These are phyloP conservation scores for Diplodus sargus DNA, from an alignment of 2,797 vertebrate genomes.

Conservation along the genomic window DNA sequence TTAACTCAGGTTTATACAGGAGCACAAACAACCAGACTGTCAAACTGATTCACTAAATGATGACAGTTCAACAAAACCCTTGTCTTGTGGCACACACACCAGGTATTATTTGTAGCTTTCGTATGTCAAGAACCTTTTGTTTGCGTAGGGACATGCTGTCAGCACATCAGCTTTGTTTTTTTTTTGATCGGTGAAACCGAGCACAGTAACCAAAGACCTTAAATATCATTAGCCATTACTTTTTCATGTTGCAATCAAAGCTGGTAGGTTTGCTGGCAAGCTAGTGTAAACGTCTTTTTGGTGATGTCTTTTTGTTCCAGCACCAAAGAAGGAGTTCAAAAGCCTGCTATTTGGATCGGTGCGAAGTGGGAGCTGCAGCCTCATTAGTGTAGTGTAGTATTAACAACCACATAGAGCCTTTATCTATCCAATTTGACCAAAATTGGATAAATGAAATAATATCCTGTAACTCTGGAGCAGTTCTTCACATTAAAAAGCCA, in stretches of 20 bases:
- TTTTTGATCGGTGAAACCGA: conserved; percentile 3
- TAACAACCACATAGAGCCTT: conserved; percentile 21
- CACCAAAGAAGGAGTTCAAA: conserved; percentile 62
- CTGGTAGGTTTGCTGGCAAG: conserved; percentile 26
- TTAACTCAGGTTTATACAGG: conserved; percentile 21
- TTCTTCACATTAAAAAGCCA: background rate
- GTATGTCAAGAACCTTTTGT: background rate
- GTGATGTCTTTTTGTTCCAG: conserved; percentile 34
- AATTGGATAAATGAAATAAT: conserved; percentile 4
- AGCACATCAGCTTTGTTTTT: background rate
- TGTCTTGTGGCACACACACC: background rate
- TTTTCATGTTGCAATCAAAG: conserved; percentile 33
- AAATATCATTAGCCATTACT: conserved; percentile 21
- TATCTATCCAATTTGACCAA: conserved; percentile 10
- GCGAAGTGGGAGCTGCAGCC: conserved; percentile 15
- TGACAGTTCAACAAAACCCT: conserved; percentile 10
- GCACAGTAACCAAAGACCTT: conserved; percentile 28
- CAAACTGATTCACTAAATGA: conserved; percentile 13
- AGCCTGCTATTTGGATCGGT: conserved; percentile 24
- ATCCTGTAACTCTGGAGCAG: background rate
- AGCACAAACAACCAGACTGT: conserved; percentile 9
- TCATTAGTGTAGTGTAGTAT: conserved; percentile 35
- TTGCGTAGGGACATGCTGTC: background rate
- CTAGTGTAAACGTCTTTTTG: conserved; percentile 27
- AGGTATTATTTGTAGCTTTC: background rate